Base-by-base conservation (phyloP, 2,113 vertebrate genomes). In the Nanger granti region DNA sequence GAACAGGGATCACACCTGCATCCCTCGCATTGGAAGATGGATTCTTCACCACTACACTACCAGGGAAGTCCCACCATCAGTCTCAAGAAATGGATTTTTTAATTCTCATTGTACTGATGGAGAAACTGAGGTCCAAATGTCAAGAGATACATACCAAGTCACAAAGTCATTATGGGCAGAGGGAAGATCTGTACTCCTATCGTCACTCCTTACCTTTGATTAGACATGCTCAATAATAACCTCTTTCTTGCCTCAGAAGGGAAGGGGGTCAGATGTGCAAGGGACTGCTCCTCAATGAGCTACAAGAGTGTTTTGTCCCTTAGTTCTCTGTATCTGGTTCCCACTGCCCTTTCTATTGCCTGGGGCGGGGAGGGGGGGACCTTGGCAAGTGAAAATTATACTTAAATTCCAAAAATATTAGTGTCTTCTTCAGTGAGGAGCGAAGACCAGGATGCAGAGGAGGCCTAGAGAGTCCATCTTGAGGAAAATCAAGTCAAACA, bases 401-500 rank as follows among this genome's bases (percentile, higher is more conserved):
- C 62, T 66, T 96, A 86, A 93, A 87, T 73, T 87, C 7, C 7
- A 49, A 92, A 94, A 94, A 80, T 79, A 89, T 59, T 83, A 88
- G 34, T 57, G 22, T 90, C n/a, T 93, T 94, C 96, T 41, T 96
- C 83, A 84, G 2, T 57, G 17, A 5, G 3, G 31, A 62, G 12
- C 88, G n/a, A 91, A 92, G 82, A 92, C 6, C 8, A 29, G 89
- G 62, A 47, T 66, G 22, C 54, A 88, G 85, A 57, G 92, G 66
- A 24, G 92, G 41, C 41, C 82, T 44, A 73, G 94, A 97, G 96
- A 98, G 92, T 98, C 49, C 87, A 29, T 89, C n/a, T 97, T 69
- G 73, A 98, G 76, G 95, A 98, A 97, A 95, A 98, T 94, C 93
- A 97, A 98, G 80, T 57, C 95, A 98, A 89, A 83, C 15, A 41